Evolutionary conservation across 2,888 invertebrate species (phyloP).

Genomic region (Ectropis crepuscularia): DNA sequence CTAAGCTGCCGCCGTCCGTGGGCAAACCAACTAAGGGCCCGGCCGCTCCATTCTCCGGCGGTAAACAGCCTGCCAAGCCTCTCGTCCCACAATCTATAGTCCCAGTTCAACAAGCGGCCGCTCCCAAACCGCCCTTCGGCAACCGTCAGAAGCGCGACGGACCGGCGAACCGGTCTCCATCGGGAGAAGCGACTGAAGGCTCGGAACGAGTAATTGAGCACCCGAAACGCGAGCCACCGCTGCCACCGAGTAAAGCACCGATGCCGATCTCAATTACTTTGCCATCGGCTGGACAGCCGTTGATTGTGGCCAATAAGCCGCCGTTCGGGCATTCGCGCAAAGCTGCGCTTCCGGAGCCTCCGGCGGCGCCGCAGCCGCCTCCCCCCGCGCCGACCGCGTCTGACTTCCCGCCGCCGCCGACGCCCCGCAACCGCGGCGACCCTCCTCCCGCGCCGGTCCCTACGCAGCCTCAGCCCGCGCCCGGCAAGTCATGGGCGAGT

Average conservation of each 20-base stretch:
- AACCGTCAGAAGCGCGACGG: constrained; percentile 78
- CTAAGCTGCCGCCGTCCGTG: constrained; percentile 62
- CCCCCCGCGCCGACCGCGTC: constrained; percentile 80
- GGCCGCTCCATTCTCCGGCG: constrained; percentile 76
- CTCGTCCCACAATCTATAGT: constrained; percentile 75
- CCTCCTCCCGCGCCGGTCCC: constrained; percentile 64
- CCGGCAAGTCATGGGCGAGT: constrained; percentile 88
- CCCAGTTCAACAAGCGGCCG: constrained; percentile 74
- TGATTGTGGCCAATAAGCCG: constrained; percentile 79
- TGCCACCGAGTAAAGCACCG: constrained; percentile 76
- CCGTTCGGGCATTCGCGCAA: constrained; percentile 78
- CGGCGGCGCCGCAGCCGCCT: constrained; percentile 70
- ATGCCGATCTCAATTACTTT: constrained; percentile 82
- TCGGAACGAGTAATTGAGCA: constrained; percentile 62
- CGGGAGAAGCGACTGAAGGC: constrained; percentile 62
- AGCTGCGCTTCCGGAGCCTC: constrained; percentile 61
- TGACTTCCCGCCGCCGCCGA: constrained; percentile 80
- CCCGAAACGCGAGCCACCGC: constrained; percentile 68
- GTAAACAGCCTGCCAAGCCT: constrained; percentile 73
- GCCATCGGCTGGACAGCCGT: constrained; percentile 70
- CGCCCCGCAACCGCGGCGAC: constrained; percentile 73
- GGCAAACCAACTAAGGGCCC: constrained; percentile 72
- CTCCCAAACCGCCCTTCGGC: constrained; percentile 77
- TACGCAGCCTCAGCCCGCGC: constrained; percentile 72
- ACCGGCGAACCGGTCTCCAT: constrained; percentile 68